A percentile compares a stretch with the other conserved stretches of the same genome.
These are phyloP conservation scores for Agonopterix heracliana DNA, from an alignment of 2,888 invertebrate genomes.

Conservation along the genomic window DNA sequence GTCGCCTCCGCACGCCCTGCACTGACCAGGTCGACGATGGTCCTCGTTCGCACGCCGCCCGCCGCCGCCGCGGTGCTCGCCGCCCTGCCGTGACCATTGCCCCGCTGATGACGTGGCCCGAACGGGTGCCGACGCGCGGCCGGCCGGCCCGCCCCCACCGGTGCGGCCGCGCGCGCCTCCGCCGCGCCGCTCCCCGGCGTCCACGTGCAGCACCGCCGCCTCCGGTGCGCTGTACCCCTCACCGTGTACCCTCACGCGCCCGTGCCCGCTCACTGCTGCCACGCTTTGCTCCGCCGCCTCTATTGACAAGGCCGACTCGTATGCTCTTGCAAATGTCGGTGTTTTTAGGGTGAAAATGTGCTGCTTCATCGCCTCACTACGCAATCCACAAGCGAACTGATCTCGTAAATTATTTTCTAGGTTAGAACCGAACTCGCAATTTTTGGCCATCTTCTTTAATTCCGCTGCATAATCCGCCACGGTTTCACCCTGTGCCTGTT, in stretches of 20 bases:
- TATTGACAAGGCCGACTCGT: conserved; percentile 8
- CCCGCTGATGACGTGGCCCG: too few species aligned
- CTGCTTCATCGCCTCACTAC: conserved; percentile 12
- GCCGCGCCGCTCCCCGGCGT: background rate
- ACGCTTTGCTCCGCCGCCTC: conserved; percentile 15
- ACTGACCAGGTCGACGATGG: background rate
- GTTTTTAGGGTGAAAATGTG: conserved; percentile 16
- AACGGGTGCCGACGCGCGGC: background rate
- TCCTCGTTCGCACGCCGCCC: too few species aligned
- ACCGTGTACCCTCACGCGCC: background rate
- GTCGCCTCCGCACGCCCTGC: conserved; percentile 6
- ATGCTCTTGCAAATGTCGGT: conserved; percentile 5
- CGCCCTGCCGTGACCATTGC: too few species aligned
- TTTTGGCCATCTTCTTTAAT: conserved; percentile 4
- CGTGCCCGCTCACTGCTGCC: background rate
- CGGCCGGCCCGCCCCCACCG: background rate
- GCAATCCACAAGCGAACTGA: conserved; percentile 17
- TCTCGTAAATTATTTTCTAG: conserved; percentile 20
- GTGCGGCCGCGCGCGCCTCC: too few species aligned
- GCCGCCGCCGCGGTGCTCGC: too few species aligned
- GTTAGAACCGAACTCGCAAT: conserved; percentile 9
- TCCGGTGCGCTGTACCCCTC: background rate
- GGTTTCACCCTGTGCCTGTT: background rate
- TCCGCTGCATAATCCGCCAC: conserved; percentile 5
- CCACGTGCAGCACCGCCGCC: background rate